Evolutionary conservation across 2,797 vertebrate genomes (phyloP).

Genomic region (Sylvia borin): DNA sequence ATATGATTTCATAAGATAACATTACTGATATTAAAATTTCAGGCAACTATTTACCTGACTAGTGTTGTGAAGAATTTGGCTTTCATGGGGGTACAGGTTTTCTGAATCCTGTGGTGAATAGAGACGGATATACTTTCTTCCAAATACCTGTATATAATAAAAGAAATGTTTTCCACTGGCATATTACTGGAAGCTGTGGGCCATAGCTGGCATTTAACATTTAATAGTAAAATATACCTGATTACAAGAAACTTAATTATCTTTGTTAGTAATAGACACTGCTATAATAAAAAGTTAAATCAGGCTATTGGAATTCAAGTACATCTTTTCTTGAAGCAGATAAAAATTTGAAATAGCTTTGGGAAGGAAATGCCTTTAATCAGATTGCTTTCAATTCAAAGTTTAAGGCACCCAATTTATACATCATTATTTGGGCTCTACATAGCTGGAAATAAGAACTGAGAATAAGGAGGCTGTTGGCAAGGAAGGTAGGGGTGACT

Average conservation of each 20-base stretch:
- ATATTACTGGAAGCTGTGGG: neutral
- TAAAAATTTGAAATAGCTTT: neutral
- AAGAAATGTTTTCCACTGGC: neutral
- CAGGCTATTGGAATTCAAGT: neutral
- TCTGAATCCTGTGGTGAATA: conserved; percentile 86
- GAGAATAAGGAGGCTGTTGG: neutral
- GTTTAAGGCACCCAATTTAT: neutral
- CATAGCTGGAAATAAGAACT: neutral
- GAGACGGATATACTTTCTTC: conserved; percentile 92
- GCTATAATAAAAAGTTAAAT: neutral
- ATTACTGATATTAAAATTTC: neutral
- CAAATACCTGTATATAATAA: conserved; percentile 83
- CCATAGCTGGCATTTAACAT: neutral
- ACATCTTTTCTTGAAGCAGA: neutral
- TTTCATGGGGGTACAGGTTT: conserved; percentile 91
- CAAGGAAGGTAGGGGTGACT: neutral
- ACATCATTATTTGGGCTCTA: neutral
- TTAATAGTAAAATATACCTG: neutral
- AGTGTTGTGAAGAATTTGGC: conserved; percentile 92
- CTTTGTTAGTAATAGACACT: neutral
- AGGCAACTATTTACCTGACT: conserved; percentile 86
- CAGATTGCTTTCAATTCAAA: neutral
- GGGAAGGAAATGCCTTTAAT: neutral
- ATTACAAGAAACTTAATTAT: neutral
- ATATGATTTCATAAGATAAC: neutral